phyloP scores from a whole-genome alignment of 2,888 invertebrate species.

The Chouioia cunea region DNA sequence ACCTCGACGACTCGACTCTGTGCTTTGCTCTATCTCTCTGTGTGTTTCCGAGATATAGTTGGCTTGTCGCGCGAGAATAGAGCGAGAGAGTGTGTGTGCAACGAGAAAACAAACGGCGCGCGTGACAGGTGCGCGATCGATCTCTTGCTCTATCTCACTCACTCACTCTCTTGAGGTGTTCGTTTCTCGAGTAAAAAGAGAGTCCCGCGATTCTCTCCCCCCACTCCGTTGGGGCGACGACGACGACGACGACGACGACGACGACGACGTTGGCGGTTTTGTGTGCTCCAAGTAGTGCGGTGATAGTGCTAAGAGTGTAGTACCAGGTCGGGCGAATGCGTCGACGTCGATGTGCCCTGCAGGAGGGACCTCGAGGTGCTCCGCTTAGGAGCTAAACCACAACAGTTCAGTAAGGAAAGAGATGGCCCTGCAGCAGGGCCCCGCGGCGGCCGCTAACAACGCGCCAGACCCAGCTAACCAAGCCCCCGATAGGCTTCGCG shows the following conservation, averaged over 20 bases:
- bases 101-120: too few species aligned
- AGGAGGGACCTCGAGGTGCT: too few species aligned
- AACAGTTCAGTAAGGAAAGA: not conserved
- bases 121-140: constrained; percentile 45
- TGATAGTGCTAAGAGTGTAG: too few species aligned
- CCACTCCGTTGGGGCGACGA: too few species aligned
- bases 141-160: constrained; percentile 35
- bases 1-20: not conserved
- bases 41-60: not conserved
- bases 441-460: constrained; percentile 17
- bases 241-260: too few species aligned
- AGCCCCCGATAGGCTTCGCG: constrained; percentile 78
- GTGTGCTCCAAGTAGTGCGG: not conserved
- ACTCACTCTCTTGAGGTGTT: not conserved
- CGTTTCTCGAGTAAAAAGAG: not conserved
- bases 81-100: constrained; percentile 25
- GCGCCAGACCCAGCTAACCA: constrained; percentile 76
- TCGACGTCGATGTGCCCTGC: too few species aligned
- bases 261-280: too few species aligned
- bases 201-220: too few species aligned
- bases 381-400: too few species aligned
- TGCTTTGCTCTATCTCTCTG: too few species aligned
- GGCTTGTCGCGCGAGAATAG: constrained; percentile 1
- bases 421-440: constrained; percentile 44
- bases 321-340: too few species aligned